phyloP scores from a whole-genome alignment of 1,140 invertebrate genomes.

The Brachystomella parvula region DNA sequence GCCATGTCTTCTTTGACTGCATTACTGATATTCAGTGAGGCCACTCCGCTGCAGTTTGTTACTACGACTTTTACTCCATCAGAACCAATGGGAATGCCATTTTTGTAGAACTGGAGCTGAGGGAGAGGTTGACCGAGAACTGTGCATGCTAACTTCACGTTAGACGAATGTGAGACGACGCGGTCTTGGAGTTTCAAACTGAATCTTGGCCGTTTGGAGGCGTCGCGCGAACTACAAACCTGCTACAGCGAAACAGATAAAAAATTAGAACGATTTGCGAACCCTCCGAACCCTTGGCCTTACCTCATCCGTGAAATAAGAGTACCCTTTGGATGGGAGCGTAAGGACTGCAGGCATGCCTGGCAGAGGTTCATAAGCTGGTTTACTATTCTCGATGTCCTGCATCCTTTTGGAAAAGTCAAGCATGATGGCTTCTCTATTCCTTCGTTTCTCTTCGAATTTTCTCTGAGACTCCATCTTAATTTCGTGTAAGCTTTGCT shows the following conservation, averaged over 20 bases:
- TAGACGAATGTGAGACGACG: constrained; percentile 59
- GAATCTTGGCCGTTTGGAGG: constrained; percentile 56
- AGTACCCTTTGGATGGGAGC: constrained; percentile 10
- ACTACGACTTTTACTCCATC: constrained; percentile 47
- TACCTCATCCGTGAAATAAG: constrained; percentile 19
- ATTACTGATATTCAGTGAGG: constrained; percentile 61
- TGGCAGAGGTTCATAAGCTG: neutral
- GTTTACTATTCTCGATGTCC: neutral
- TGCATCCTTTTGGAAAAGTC: neutral
- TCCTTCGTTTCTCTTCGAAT: neutral
- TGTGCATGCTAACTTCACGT: constrained; percentile 67
- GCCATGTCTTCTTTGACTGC: constrained; percentile 41
- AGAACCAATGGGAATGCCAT: constrained; percentile 50
- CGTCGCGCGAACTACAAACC: neutral
- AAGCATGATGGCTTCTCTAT: neutral
- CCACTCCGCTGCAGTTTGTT: constrained; percentile 57
- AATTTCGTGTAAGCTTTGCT: neutral
- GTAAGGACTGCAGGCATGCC: neutral
- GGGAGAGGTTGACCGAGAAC: constrained; percentile 73
- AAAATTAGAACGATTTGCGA: neutral
- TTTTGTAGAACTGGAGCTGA: constrained; percentile 71
- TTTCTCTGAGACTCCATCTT: constrained; percentile 2
- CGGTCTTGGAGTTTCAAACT: constrained; percentile 69
- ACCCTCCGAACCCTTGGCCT: neutral
- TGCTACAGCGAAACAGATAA: neutral